Percentiles rank a stretch among this genome's conserved stretches.
Conservation (phyloP, 2,113 vertebrate species). For the Trogon surrucura region DNA sequence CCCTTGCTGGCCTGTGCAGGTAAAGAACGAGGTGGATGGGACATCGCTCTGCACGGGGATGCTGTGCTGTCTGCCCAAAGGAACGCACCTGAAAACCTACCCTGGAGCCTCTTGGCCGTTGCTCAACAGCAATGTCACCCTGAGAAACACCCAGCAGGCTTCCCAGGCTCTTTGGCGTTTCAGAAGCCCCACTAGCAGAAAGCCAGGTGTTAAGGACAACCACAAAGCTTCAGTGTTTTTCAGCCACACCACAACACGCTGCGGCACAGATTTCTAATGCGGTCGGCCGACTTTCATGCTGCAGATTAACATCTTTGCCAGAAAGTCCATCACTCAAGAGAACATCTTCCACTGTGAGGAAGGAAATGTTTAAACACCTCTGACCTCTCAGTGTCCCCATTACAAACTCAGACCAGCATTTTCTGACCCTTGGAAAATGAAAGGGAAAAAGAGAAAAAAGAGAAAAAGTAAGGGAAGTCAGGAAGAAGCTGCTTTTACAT, state of each 20-base stretch:
- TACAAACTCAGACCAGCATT: not conserved
- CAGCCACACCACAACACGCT: rapidly evolving
- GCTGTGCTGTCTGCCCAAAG: not conserved
- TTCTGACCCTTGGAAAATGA: not conserved
- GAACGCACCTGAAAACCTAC: not conserved
- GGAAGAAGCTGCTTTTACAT: not conserved
- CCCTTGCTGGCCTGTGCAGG: not conserved
- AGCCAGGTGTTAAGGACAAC: not conserved
- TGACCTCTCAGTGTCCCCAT: not conserved
- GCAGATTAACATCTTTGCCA: not conserved
- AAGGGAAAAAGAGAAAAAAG: not conserved
- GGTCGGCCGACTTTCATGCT: not conserved
- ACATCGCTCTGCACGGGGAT: rapidly evolving
- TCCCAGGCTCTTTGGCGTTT: not conserved
- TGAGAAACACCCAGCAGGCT: not conserved
- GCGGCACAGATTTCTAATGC: not conserved
- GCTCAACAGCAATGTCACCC: not conserved
- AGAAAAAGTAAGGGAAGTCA: not conserved
- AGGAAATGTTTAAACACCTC: not conserved
- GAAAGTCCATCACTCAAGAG: not conserved
- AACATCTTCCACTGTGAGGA: not conserved
- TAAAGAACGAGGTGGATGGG: not conserved
- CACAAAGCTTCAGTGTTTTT: not conserved
- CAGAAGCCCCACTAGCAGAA: not conserved
- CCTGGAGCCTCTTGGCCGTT: not conserved